Conservation (phyloP, 1,140 invertebrate species). For the Drosophila bipectinata region DNA sequence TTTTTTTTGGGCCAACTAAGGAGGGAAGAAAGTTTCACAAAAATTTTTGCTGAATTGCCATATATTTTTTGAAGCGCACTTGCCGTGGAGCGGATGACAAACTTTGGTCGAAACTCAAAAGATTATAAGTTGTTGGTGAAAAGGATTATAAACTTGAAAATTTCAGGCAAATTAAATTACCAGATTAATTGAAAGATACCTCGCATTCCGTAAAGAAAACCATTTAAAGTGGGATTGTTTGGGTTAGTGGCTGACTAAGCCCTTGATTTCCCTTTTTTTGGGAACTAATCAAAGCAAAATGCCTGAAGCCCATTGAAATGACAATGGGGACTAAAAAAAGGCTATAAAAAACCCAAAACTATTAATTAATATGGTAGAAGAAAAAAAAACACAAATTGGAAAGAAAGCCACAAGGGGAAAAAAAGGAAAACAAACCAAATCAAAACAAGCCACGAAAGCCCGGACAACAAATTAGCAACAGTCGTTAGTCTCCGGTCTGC, state of each 20-base stretch:
- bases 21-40: constrained; percentile 14
- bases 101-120: constrained; percentile 31
- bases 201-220: constrained; percentile 16
- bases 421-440: constrained; percentile 56
- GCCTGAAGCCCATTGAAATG: constrained; percentile 58
- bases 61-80: constrained; percentile 16
- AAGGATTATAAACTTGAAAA: constrained; percentile 43
- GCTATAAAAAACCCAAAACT: constrained; percentile 34
- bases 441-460: constrained; percentile 36
- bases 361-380: constrained; percentile 62
- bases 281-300: constrained; percentile 60
- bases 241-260: constrained; percentile 13
- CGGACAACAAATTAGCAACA: constrained; percentile 73
- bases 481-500: constrained; percentile 23
- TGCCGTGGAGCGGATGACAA: constrained; percentile 18
- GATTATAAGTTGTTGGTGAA: constrained; percentile 34
- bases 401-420: constrained; percentile 16
- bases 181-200: constrained; percentile 51
- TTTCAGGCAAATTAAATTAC: constrained; percentile 38
- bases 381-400: constrained; percentile 17
- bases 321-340: constrained; percentile 44
- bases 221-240: background rate
- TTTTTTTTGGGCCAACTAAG: constrained; percentile 17
- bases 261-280: constrained; percentile 47
- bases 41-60: constrained; percentile 15